Evolutionary conservation across 2,888 invertebrate genomes (phyloP), one percentile per base, ranked within the genome.

Genomic region (Tipula unca): DNA sequence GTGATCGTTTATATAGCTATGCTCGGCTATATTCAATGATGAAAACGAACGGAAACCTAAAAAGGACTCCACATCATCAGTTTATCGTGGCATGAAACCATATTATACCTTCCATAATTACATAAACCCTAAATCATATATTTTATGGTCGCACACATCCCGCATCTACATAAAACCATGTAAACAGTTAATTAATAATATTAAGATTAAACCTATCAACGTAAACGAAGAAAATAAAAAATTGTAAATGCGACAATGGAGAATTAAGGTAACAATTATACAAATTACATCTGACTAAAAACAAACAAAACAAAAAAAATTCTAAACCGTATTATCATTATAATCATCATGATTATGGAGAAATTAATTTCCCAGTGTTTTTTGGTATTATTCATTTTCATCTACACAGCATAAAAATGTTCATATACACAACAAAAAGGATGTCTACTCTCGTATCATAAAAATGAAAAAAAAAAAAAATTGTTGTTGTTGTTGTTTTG

Each of bases 381-480:
- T 69, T 25, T 25, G 69, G 8, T 10, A 8, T 69, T 69, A 17
- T 48, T n/a, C n/a, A 5, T 32, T 25, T 25, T 69, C 25, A 69
- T 69, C 1, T 69, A 25, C 25, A 25, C 69, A 10, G 25, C 69
- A 69, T 69, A 25, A 69, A n/a, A 69, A 69, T 69, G 25, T 69
- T 69, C 25, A 10, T 69, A 48, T 20, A 10, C 4, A 69, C 69
- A 69, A 69, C 25, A 69, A 69, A 69, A 69, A 69, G 69, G 69
- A 25, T 69, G 69, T 69, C 69, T 69, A 69, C 69, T n/a, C n/a
- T n/a, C n/a, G n/a, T n/a, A n/a, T n/a, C 69, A 69, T 69, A 69
- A 69, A 69, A 8, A 8, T 17, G 48, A 2, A 54, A 17, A 54
- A 54, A 54, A n/a, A n/a, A 54, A 17, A 17, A 54, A 54, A 17